Evolutionary conservation across 1,140 invertebrate genomes (phyloP), one percentile per base, ranked within the genome.

Genomic region (Drosophila subobscura): DNA sequence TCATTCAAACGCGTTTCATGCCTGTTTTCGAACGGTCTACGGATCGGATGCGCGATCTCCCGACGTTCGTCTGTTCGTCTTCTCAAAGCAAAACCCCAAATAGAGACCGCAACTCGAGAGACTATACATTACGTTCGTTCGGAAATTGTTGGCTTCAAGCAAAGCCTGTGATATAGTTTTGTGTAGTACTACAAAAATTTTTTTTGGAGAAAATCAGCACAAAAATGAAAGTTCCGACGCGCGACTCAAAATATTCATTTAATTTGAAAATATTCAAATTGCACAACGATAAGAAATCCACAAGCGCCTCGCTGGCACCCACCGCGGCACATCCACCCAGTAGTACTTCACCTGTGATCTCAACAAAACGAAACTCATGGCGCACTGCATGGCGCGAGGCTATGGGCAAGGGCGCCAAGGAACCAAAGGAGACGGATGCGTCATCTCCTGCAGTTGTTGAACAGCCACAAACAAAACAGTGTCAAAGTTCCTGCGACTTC

Each of bases 211-310:
- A n/a, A 64, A 65, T 53, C 33, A 37, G 7, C 64, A 25, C 59
- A 41, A 89, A 89, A 83, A 90, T 90, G 89, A 91, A 89, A 91
- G 86, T 89, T 56, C 75, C 80, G 52, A 63, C 86, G 60, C 77
- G 75, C 70, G 88, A 76, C 54, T 88, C 80, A 7, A 90, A 81
- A 68, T 91, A 88, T 79, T 86, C 89, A 66, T 79, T 91, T 61
- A 89, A 91, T 80, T 91, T 90, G 72, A 91, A 90, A 83, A 90
- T 91, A 80, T 91, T 90, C 51, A 90, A 90, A 89, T 79, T 90
- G 58, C 88, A 91, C 75, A 90, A 84, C 89, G 89, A 79, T 77
- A 91, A 71, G 89, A 92, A 59, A 90, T 84, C 77, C 29, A 54
- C 71, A 16, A 70, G 66, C 88, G 91, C 92, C 92, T 92, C 88